Percentiles rank a stretch among this genome's conserved stretches.
These are phyloP conservation scores for Troides oblongomaculatus DNA, from an alignment of 2,888 invertebrate species.

Conservation along the genomic window DNA sequence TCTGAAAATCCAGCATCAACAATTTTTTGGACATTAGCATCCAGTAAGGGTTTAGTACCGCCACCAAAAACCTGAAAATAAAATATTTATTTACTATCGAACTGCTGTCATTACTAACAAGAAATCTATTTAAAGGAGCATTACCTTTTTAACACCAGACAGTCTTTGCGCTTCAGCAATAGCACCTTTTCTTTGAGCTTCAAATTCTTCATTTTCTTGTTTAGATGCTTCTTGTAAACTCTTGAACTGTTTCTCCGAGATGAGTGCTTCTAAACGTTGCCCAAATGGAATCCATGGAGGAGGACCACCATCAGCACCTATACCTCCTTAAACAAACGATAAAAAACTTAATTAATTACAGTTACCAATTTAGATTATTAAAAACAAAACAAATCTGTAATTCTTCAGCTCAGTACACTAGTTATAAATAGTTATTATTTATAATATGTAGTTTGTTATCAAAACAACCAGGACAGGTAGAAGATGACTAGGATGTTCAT, in stretches of 20 bases:
- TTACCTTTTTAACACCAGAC: slow-evolving; percentile 79
- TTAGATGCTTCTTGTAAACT: slow-evolving; percentile 82
- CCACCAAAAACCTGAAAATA: slow-evolving; percentile 80
- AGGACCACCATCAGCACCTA: slow-evolving; percentile 87
- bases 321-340: slow-evolving; percentile 62
- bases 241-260: slow-evolving; percentile 85
- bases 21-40: slow-evolving; percentile 88
- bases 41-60: slow-evolving; percentile 83
- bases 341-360: neutral
- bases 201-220: slow-evolving; percentile 91
- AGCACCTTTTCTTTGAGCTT: slow-evolving; percentile 92
- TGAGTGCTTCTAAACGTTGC: slow-evolving; percentile 82
- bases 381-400: no score
- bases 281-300: slow-evolving; percentile 97
- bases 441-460: no score
- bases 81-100: neutral
- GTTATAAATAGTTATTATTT: no score
- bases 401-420: no score
- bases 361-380: neutral
- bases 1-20: slow-evolving; percentile 89
- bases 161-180: slow-evolving; percentile 91
- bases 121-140: neutral
- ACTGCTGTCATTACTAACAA: neutral
- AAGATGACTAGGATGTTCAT: no score
- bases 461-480: no score